Percentiles rank a stretch among this genome's conserved stretches.
These are phyloP conservation scores for Glyphotaelius pellucidus DNA, from an alignment of 2,888 invertebrate genomes.

Conservation along the genomic window DNA sequence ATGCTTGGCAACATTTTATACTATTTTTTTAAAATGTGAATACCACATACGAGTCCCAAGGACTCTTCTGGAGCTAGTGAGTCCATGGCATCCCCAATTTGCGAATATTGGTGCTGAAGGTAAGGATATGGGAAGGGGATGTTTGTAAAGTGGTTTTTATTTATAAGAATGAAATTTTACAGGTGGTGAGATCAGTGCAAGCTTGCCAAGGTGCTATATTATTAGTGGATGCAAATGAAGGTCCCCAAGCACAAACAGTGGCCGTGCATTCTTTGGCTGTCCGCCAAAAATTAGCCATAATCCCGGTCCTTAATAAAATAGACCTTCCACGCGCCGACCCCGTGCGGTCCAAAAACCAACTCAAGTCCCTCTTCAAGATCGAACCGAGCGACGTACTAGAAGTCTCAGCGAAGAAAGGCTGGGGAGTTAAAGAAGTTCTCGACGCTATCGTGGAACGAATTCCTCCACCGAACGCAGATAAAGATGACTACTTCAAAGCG, in stretches of 20 bases:
- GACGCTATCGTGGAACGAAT: conserved; percentile 87
- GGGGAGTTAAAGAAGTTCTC: conserved; percentile 87
- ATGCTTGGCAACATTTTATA: too few species aligned
- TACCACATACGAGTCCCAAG: too few species aligned
- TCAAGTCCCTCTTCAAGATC: conserved; percentile 90
- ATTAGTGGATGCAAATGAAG: conserved; percentile 97
- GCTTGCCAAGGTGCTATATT: conserved; percentile 97
- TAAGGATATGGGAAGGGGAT: too few species aligned
- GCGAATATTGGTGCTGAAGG: too few species aligned
- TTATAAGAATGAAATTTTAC: conserved; percentile 53
- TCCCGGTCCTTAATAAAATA: conserved; percentile 98
- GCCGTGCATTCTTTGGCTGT: conserved; percentile 97
- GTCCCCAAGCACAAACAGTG: conserved; percentile 97
- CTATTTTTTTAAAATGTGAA: too few species aligned
- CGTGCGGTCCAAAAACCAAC: conserved; percentile 86
- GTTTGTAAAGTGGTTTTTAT: background rate
- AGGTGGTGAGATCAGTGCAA: conserved; percentile 90
- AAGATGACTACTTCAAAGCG: conserved; percentile 83
- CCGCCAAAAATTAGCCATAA: conserved; percentile 86
- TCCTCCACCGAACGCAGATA: conserved; percentile 83
- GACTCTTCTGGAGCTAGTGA: too few species aligned
- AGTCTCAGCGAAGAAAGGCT: conserved; percentile 95
- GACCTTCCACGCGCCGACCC: conserved; percentile 95
- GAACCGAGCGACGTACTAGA: conserved; percentile 84
- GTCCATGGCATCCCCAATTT: too few species aligned